Evolutionary conservation across 2,888 invertebrate genomes (phyloP).

Genomic region (Ophioninae sp.): DNA sequence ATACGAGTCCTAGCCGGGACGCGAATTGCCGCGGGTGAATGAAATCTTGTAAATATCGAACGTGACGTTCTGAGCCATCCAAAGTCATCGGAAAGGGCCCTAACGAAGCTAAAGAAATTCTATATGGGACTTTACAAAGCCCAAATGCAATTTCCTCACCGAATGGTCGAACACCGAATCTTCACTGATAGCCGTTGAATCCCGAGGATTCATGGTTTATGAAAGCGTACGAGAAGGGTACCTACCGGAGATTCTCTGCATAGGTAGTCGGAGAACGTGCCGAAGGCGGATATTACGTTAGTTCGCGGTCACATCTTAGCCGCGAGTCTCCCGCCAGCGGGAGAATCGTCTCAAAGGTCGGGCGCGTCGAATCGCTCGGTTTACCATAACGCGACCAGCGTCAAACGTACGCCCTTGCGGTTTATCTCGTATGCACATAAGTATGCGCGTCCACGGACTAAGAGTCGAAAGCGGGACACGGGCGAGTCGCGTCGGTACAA

Average conservation of each 20-base stretch:
- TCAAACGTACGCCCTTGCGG: slow-evolving; percentile 65
- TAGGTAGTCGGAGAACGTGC: slow-evolving; percentile 38
- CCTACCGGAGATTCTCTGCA: slow-evolving; percentile 3
- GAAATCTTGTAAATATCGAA: slow-evolving; percentile 35
- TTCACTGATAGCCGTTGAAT: no score
- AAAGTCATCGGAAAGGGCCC: slow-evolving; percentile 27
- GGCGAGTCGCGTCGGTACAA: slow-evolving; percentile 44
- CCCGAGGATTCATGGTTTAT: no score
- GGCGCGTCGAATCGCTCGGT: slow-evolving; percentile 76
- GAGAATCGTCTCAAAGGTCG: slow-evolving; percentile 58
- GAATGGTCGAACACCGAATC: no score
- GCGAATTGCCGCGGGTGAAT: not conserved
- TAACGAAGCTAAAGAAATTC: no score
- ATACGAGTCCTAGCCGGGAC: not conserved
- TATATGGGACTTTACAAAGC: no score
- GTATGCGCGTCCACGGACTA: slow-evolving; percentile 1
- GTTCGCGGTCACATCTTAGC: slow-evolving; percentile 68
- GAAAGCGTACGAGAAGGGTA: not conserved
- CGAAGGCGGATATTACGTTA: slow-evolving; percentile 67
- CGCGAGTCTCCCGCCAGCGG: slow-evolving; percentile 34
- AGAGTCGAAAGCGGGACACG: slow-evolving; percentile 46
- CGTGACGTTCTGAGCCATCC: not conserved
- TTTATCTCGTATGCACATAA: slow-evolving; percentile 4
- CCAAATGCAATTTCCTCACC: no score
- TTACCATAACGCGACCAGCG: slow-evolving; percentile 77